phyloP scores from a whole-genome alignment of 2,113 vertebrate genomes.

The Ahaetulla prasina region DNA sequence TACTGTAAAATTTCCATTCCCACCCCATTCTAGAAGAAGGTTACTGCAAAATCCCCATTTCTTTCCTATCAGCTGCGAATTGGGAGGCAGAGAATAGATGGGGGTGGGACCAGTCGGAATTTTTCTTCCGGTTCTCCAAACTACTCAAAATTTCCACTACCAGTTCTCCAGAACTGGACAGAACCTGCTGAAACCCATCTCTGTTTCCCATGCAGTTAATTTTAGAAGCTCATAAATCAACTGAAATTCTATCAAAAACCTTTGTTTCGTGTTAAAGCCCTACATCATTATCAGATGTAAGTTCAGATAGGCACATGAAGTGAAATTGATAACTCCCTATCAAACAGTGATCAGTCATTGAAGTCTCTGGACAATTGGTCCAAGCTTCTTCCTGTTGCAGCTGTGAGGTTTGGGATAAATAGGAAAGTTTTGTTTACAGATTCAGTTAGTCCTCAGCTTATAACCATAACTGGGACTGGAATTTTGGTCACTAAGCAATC shows the following conservation, averaged over 20 bases:
- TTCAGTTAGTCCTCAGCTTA: background rate
- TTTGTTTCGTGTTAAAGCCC: background rate
- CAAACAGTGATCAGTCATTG: background rate
- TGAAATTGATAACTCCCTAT: background rate
- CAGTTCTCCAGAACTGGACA: too few relatives aligned
- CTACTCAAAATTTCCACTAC: too few relatives aligned
- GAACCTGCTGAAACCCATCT: too few relatives aligned
- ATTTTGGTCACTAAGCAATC: background rate
- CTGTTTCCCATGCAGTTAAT: background rate
- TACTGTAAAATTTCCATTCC: too few relatives aligned
- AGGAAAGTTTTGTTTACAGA: background rate
- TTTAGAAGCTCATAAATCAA: background rate
- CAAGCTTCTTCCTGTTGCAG: background rate
- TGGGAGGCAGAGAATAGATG: too few relatives aligned
- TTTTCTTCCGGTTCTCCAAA: too few relatives aligned
- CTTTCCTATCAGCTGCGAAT: too few relatives aligned
- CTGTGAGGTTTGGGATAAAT: background rate
- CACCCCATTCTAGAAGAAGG: too few relatives aligned
- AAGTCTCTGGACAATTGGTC: background rate
- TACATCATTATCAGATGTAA: background rate
- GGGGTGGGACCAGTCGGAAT: too few relatives aligned
- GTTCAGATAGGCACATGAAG: background rate
- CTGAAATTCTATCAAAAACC: background rate
- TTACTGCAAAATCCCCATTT: too few relatives aligned
- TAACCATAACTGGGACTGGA: background rate